These are phyloP conservation scores for Orthonevra nobilis DNA, from an alignment of 2,888 invertebrate genomes.

Conservation along the genomic window DNA sequence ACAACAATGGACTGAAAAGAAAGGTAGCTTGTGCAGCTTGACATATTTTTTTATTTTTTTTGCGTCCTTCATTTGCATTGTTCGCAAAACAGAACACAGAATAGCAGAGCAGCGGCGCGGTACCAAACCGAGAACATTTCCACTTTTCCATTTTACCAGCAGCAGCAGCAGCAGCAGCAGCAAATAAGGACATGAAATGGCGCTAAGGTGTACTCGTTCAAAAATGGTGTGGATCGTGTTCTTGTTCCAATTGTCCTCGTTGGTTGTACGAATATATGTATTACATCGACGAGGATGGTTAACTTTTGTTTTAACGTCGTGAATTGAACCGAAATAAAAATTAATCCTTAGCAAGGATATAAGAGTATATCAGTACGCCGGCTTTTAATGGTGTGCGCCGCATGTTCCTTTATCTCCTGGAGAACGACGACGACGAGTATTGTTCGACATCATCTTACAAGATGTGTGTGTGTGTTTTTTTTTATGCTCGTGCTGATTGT, in stretches of 20 bases:
- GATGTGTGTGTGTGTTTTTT: too few relatives aligned
- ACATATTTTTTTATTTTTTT: too few relatives aligned
- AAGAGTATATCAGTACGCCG: conserved; percentile 4
- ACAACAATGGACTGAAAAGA: conserved; percentile 20
- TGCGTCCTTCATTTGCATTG: conserved; percentile 35
- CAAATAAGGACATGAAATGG: conserved; percentile 13
- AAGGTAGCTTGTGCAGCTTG: conserved; percentile 43
- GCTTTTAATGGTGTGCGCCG: conserved; percentile 47
- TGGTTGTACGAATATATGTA: too few relatives aligned
- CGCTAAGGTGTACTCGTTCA: neutral
- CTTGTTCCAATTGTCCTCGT: conserved; percentile 52
- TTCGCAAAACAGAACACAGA: conserved; percentile 12
- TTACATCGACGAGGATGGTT: too few relatives aligned
- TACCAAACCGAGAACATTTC: conserved; percentile 31
- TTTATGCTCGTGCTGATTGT: conserved; percentile 33
- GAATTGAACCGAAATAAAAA: conserved; percentile 46
- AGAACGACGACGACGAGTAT: neutral
- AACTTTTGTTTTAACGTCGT: conserved; percentile 7
- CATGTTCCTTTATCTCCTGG: conserved; percentile 11
- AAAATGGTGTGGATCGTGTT: conserved; percentile 31
- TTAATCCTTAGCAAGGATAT: conserved; percentile 47
- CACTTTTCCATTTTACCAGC: conserved; percentile 51
- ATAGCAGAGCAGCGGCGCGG: too few relatives aligned
- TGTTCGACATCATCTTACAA: conserved; percentile 48
- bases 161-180: too few relatives aligned